Evolutionary conservation across 2,888 invertebrate species (phyloP), one percentile per base, ranked within the genome.

Genomic region (Dione vanillae): DNA sequence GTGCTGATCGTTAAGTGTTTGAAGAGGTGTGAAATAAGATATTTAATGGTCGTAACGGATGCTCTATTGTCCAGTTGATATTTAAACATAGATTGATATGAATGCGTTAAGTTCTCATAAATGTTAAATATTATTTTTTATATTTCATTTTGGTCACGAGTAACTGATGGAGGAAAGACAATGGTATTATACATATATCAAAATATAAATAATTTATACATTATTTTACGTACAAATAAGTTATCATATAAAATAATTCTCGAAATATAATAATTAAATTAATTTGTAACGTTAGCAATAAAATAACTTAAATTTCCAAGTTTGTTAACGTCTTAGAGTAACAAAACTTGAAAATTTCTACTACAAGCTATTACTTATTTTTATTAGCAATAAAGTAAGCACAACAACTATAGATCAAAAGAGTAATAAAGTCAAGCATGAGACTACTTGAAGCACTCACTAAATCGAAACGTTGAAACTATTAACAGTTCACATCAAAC

Each of bases 11-110:
- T 69, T 71, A 88, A 61, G 61, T 61, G 61, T 45, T 61, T 61
- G 61, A 45, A 61, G 85, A 86, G 85, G 88, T 89, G 88, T 91
- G 91, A 90, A 92, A 91, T 91, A 83, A 83, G 88, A 91, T 90
- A 85, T 79, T 85, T 87, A 85, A 90, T 88, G 83, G 77, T 79
- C 82, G 83, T 86, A 89, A 90, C 89, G 89, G 85, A 86, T 88
- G 79, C 82, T 77, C 80, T 83, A 81, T 81, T 78, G 81, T 78
- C 75, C 77, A 79, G 83, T 83, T 79, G 69, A 77, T 78, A 74
- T 76, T 76, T 72, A 62, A 78, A 78, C 75, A 74, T 78, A 71
- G 74, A 73, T 75, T 72, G 69, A 65, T 64, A 72, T 54, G 20
- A 56, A 69, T 65, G 61, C 45, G 19, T 65, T 35, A 64, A 61